A percentile compares a stretch with the other conserved stretches of the same genome.
Conservation (phyloP, 2,888 invertebrate genomes). For the Boloria euphrosyne region DNA sequence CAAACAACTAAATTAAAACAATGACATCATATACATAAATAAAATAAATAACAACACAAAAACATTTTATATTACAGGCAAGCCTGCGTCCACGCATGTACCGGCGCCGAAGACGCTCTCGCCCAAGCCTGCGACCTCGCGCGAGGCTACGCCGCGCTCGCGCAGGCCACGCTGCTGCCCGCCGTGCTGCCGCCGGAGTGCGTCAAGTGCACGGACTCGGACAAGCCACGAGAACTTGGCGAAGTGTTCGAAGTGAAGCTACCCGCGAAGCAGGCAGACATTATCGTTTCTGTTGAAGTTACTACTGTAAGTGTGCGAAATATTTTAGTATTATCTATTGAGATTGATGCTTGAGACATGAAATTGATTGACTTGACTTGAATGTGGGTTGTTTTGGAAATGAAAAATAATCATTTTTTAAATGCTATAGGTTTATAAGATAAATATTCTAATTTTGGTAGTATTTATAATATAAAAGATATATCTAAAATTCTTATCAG, state of each 20-base stretch:
- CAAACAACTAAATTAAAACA: neutral
- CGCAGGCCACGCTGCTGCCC: constrained; percentile 82
- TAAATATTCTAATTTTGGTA: neutral
- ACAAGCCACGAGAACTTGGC: constrained; percentile 72
- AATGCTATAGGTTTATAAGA: neutral
- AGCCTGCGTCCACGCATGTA: constrained; percentile 88
- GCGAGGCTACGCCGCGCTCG: constrained; percentile 85
- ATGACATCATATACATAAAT: neutral
- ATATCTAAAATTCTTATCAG: too few species aligned
- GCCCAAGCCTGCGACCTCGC: constrained; percentile 86
- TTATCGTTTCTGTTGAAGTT: constrained; percentile 89
- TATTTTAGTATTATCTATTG: neutral
- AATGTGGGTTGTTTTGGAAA: too few species aligned
- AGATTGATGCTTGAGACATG: too few species aligned
- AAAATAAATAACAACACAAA: too few species aligned
- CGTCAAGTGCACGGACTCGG: constrained; percentile 79
- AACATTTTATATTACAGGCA: constrained; percentile 68
- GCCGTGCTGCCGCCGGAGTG: constrained; percentile 85
- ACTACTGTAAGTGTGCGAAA: constrained; percentile 57
- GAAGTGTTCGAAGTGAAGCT: constrained; percentile 85
- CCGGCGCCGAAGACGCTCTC: constrained; percentile 61
- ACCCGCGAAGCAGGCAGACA: constrained; percentile 89
- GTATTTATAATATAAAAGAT: too few species aligned
- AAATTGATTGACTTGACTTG: too few species aligned
- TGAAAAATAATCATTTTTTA: too few species aligned